phyloP scores from a whole-genome alignment of 2,888 invertebrate genomes.

The Plebejus argus region DNA sequence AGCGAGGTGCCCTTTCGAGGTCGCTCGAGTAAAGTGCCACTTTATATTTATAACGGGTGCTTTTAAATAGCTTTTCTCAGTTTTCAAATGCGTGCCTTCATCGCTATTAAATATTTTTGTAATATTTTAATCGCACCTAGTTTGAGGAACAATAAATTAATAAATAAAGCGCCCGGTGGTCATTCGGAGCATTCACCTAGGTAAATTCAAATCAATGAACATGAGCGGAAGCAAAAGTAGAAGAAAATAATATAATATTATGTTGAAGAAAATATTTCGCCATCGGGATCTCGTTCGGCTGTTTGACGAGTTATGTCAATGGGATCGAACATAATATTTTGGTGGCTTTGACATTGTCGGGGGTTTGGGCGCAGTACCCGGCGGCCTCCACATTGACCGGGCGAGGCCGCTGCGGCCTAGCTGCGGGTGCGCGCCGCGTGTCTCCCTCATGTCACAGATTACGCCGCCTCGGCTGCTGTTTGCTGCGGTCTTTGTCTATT shows the following conservation, averaged over 20 bases:
- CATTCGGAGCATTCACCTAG: neutral
- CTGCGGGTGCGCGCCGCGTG: neutral
- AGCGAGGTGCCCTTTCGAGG: neutral
- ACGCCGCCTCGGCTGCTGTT: neutral
- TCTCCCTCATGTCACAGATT: neutral
- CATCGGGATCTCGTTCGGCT: too few relatives aligned
- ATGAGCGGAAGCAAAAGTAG: neutral
- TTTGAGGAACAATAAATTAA: too few relatives aligned
- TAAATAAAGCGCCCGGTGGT: neutral
- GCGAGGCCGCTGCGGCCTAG: neutral
- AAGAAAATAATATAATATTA: too few relatives aligned
- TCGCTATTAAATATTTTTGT: too few relatives aligned
- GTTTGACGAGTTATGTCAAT: too few relatives aligned
- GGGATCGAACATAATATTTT: neutral
- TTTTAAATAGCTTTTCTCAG: neutral
- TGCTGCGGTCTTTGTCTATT: neutral
- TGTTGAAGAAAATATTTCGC: too few relatives aligned
- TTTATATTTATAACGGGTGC: too few relatives aligned
- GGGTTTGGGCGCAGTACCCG: neutral
- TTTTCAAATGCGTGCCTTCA: neutral
- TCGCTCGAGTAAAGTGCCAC: neutral
- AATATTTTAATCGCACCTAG: too few relatives aligned
- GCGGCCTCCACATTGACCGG: conserved; percentile 11
- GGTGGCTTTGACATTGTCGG: neutral
- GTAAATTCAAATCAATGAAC: neutral